phyloP scores from a whole-genome alignment of 2,113 vertebrate species.

The Lamprologus ornatipinnis region DNA sequence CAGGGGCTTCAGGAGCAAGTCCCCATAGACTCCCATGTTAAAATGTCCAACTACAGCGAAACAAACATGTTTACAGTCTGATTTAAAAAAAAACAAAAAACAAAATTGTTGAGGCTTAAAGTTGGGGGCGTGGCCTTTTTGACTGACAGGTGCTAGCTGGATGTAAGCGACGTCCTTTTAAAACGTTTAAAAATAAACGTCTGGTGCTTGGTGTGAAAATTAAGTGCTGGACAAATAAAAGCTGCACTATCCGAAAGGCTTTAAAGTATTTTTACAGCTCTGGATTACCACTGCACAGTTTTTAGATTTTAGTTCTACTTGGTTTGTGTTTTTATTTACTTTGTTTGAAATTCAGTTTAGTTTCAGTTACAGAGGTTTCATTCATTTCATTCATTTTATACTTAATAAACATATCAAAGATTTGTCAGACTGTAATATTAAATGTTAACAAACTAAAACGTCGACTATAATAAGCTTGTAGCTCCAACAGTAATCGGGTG shows the following conservation, averaged over 20 bases:
- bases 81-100: background rate
- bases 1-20: background rate
- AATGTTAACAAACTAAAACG: fast-evolving
- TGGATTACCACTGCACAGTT: background rate
- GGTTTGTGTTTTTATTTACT: background rate
- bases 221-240: background rate
- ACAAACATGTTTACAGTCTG: background rate
- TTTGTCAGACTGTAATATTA: background rate
- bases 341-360: background rate
- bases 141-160: background rate
- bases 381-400: background rate
- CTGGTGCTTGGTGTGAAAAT: background rate
- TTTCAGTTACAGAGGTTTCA: background rate
- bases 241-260: fast-evolving
- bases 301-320: background rate
- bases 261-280: background rate
- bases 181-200: fast-evolving
- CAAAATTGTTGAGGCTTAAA: background rate
- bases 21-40: background rate
- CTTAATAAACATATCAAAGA: background rate
- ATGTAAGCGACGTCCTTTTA: fast-evolving
- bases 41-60: background rate
- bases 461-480: background rate
- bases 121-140: background rate
- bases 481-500: background rate